These are phyloP conservation scores for Creontiades dilutus DNA, from an alignment of 2,888 invertebrate species.

Conservation along the genomic window DNA sequence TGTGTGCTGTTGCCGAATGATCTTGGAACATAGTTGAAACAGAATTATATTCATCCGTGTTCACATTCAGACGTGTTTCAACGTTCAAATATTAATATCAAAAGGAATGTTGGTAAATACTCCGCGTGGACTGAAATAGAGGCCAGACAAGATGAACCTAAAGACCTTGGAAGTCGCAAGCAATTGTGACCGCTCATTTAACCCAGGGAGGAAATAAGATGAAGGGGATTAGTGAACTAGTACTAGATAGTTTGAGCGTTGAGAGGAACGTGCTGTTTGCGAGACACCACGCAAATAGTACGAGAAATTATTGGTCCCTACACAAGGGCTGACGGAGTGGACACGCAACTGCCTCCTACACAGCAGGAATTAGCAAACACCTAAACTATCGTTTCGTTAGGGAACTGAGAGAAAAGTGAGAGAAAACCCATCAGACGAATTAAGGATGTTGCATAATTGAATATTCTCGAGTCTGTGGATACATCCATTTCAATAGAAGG, in stretches of 20 bases:
- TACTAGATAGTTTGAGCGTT: neutral
- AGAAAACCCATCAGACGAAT: neutral
- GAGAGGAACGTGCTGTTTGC: constrained; percentile 25
- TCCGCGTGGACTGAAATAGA: neutral
- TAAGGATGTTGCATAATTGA: neutral
- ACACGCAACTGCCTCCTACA: neutral
- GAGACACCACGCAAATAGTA: neutral
- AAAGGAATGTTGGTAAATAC: neutral
- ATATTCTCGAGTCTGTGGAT: neutral
- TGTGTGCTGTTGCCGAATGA: too few relatives aligned
- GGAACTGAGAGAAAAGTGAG: too few relatives aligned
- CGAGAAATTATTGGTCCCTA: neutral
- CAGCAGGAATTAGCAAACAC: neutral
- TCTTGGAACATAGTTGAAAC: too few relatives aligned
- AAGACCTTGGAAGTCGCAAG: neutral
- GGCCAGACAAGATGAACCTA: neutral
- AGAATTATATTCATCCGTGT: too few relatives aligned
- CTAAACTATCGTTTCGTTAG: neutral
- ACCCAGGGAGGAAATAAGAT: neutral
- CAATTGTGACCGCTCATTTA: neutral
- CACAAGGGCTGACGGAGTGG: neutral
- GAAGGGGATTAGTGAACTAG: neutral
- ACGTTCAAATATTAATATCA: too few relatives aligned
- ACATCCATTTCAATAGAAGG: too few relatives aligned
- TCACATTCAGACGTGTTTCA: too few relatives aligned